Percentiles rank a stretch among this genome's conserved stretches.
phyloP scores from a whole-genome alignment of 2,797 vertebrate genomes.

The Echeneis naucrates region DNA sequence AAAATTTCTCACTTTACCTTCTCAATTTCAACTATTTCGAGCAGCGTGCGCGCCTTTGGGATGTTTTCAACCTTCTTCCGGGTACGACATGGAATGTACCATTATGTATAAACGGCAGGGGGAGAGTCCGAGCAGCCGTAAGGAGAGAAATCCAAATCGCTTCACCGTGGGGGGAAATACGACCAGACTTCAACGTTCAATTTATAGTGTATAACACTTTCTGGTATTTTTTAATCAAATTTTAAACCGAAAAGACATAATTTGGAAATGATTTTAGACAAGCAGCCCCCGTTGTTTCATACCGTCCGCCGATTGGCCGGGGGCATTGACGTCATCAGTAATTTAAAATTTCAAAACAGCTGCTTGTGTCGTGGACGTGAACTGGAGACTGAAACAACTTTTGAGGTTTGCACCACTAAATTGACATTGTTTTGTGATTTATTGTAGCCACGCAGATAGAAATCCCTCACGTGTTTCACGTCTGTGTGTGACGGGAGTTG shows the following conservation, averaged over 20 bases:
- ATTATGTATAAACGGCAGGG: neutral
- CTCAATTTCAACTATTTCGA: neutral
- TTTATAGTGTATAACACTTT: neutral
- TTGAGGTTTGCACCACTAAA: conserved; percentile 55
- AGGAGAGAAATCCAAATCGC: accelerated
- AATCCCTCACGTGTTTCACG: neutral
- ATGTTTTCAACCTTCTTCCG: conserved; percentile 64
- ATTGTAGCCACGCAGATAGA: accelerated
- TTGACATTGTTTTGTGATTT: neutral
- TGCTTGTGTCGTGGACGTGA: conserved; percentile 12
- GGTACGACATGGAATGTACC: conserved; percentile 62
- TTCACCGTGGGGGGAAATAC: accelerated
- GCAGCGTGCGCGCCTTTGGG: conserved; percentile 47
- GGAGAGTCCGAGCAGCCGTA: neutral
- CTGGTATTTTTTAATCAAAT: neutral
- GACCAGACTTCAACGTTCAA: no score
- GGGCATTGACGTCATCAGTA: conserved; percentile 33
- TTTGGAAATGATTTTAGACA: accelerated
- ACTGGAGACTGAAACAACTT: neutral
- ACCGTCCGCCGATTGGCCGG: conserved; percentile 61
- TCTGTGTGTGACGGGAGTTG: neutral
- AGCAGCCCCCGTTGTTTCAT: accelerated
- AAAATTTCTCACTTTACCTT: conserved; percentile 1
- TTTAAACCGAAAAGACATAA: accelerated
- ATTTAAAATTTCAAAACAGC: conserved; percentile 76